Conservation (phyloP, 2,888 invertebrate genomes). For the Xylota sylvarum region DNA sequence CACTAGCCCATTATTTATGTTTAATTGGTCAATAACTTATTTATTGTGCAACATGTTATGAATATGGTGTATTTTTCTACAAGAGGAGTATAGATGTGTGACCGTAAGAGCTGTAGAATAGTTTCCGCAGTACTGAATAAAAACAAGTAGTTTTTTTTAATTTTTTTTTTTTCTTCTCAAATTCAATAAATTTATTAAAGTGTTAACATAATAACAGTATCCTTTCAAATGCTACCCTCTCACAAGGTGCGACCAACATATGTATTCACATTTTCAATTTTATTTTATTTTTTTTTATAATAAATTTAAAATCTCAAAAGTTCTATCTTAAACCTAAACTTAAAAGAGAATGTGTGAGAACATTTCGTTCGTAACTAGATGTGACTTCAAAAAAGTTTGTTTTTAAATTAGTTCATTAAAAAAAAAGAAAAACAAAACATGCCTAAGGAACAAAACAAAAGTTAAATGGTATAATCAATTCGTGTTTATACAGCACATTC, state of each 20-base stretch:
- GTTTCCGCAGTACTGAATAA: no score
- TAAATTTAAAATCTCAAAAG: constrained; percentile 37
- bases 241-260: neutral
- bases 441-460: constrained; percentile 21
- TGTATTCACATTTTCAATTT: constrained; percentile 21
- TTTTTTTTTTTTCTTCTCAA: constrained; percentile 53
- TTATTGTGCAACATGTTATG: no score
- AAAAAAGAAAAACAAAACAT: neutral
- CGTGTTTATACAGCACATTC: constrained; percentile 13
- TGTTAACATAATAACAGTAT: constrained; percentile 33
- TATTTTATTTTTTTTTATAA: neutral
- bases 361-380: constrained; percentile 6
- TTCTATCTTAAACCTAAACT: constrained; percentile 61
- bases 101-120: no score
- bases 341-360: constrained; percentile 53
- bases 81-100: no score
- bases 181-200: constrained; percentile 73
- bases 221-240: constrained; percentile 6
- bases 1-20: no score
- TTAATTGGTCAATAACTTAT: no score
- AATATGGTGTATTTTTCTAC: no score
- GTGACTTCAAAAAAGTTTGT: constrained; percentile 10
- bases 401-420: constrained; percentile 33
- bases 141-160: no score
- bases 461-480: constrained; percentile 29